Evolutionary conservation across 2,113 vertebrate species (phyloP), one percentile per base, ranked within the genome.

Genomic region (Vireo altiloquus): DNA sequence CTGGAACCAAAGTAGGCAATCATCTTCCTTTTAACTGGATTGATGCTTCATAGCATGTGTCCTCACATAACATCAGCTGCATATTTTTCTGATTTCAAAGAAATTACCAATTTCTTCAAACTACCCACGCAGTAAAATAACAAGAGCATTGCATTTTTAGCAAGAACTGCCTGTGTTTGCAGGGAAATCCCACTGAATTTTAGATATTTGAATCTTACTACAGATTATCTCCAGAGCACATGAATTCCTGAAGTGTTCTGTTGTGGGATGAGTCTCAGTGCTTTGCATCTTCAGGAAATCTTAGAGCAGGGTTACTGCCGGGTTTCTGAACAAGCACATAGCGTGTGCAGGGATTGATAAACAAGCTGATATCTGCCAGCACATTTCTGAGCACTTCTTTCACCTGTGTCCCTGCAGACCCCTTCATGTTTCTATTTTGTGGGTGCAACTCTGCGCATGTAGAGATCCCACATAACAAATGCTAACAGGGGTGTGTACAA

Each of bases 261-360:
- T 18, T 83, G 64, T 28, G 65, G 68, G 90, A 90, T 83, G 88
- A 94, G 49, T 63, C 52, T 80, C 2, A 0, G 28, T 70, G 40
- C 90, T 75, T 84, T 87, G 52, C 60, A 91, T 89, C 66, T 90
- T 89, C 85, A 93, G 86, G 82, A 94, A 86, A 40, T 49, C 75
- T 78, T 78, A 37, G 37, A 42, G n/a, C 82, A 54, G 79, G 80
- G 80, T 93, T 93, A 93, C 64, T 0, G 1, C 19, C 16, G 39
- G 82, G 89, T 86, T 90, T 94, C 35, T 65, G 72, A 82, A 60
- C 6, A 52, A 94, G 88, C 80, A 94, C 82, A 50, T 28, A 30
- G 40, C 20, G 77, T 90, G 82, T 31, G 3, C 60, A 60, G 65
- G 33, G 86, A 35, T 16, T 75, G 85, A 90, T 77, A 90, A 95